Conservation (phyloP, 2,797 vertebrate species). For the Anisognathus igniventris region DNA sequence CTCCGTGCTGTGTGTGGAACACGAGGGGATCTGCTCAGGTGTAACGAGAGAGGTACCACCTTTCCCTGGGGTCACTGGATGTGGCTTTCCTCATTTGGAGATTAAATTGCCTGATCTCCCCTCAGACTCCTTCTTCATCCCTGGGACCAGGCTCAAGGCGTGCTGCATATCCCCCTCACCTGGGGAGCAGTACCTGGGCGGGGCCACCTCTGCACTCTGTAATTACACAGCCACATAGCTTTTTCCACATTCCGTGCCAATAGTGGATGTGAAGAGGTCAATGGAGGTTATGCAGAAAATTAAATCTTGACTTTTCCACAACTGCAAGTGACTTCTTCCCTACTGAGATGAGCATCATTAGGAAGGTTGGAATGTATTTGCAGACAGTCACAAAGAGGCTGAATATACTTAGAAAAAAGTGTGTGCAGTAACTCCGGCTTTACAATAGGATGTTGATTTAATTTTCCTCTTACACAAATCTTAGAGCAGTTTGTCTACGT, state of each 20-base stretch:
- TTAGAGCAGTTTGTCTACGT: constrained; percentile 32
- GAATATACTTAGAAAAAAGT: neutral
- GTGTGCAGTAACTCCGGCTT: neutral
- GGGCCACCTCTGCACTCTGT: neutral
- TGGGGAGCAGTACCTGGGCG: neutral
- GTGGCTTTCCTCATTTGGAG: neutral
- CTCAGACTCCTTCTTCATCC: neutral
- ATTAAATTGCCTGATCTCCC: neutral
- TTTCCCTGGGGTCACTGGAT: neutral
- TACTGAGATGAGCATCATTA: neutral
- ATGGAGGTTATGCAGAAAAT: neutral
- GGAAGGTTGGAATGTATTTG: neutral
- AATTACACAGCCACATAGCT: neutral
- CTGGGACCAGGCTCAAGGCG: neutral
- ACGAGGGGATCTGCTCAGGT: rapidly evolving
- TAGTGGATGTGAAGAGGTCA: neutral
- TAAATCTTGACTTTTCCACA: constrained; percentile 3
- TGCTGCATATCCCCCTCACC: neutral
- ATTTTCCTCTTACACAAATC: constrained; percentile 33
- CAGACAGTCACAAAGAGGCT: neutral
- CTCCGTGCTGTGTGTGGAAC: neutral
- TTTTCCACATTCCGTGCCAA: neutral
- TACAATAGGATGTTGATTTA: constrained; percentile 24
- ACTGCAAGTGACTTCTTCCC: neutral
- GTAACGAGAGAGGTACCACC: neutral